A percentile compares a stretch with the other conserved stretches of the same genome.
Conservation (phyloP, 2,113 vertebrate genomes). For the Miniopterus natalensis region DNA sequence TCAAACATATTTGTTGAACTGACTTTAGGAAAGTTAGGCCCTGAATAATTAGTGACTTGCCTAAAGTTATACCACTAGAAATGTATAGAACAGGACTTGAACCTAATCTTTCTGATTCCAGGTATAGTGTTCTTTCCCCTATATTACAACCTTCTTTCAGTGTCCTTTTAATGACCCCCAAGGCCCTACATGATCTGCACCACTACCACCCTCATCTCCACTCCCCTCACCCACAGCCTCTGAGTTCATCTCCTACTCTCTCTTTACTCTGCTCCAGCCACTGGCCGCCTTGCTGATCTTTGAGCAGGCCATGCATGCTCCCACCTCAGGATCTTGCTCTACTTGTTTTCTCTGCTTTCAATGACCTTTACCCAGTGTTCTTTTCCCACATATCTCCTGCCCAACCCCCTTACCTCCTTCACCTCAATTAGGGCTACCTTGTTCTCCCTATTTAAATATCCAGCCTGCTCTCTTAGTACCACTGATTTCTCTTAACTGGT, state of each 20-base stretch:
- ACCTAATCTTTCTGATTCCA: neutral
- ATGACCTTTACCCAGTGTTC: neutral
- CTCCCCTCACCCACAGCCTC: neutral
- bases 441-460: neutral
- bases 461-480: neutral
- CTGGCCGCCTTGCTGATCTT: neutral
- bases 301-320: neutral
- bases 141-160: neutral
- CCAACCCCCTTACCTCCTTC: neutral
- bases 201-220: neutral
- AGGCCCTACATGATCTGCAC: neutral
- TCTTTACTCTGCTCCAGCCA: neutral
- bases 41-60: neutral
- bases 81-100: neutral
- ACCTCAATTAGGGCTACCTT: neutral
- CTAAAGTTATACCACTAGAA: neutral
- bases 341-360: neutral
- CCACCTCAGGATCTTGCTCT: neutral
- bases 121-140: neutral
- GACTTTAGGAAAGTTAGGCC: neutral
- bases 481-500: neutral
- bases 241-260: neutral
- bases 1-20: neutral
- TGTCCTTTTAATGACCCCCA: neutral
- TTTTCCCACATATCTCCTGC: neutral